Conservation (phyloP, 2,888 invertebrate genomes). For the Choreutis nemorana region DNA sequence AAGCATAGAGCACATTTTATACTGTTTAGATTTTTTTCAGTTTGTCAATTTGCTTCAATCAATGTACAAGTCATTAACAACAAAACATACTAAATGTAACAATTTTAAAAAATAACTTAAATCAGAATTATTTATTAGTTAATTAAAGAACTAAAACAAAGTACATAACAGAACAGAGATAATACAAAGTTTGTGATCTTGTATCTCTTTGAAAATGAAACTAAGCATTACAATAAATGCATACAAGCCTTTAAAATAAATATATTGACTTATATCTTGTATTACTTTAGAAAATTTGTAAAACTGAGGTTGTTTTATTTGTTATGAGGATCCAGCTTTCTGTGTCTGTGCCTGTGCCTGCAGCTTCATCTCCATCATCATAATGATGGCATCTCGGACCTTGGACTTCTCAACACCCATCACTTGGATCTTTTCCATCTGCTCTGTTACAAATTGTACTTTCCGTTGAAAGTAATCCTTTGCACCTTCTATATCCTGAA, state of each 20-base stretch:
- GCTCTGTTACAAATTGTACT: conserved; percentile 89
- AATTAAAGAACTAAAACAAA: no score
- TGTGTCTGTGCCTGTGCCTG: conserved; percentile 58
- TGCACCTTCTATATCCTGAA: conserved; percentile 78
- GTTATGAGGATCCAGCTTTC: conserved; percentile 42
- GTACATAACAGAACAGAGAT: no score
- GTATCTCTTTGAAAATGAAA: no score
- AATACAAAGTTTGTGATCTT: conserved; percentile 3
- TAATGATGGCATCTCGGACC: conserved; percentile 79
- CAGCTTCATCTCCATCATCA: conserved; percentile 79
- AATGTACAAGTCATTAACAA: not conserved
- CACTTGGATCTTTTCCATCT: conserved; percentile 92
- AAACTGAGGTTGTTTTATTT: no score
- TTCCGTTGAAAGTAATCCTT: conserved; percentile 94
- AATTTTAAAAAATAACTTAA: no score
- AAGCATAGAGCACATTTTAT: no score
- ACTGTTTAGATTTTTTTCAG: no score
- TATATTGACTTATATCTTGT: no score
- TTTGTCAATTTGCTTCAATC: no score
- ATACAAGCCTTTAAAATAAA: conserved; percentile 4
- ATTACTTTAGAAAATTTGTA: no score
- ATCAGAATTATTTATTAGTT: no score
- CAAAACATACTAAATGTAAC: no score
- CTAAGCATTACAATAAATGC: conserved; percentile 5
- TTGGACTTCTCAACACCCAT: conserved; percentile 84